Evolutionary conservation across 2,797 vertebrate species (phyloP), one percentile per base, ranked within the genome.

Genomic region (Myotis daubentonii): DNA sequence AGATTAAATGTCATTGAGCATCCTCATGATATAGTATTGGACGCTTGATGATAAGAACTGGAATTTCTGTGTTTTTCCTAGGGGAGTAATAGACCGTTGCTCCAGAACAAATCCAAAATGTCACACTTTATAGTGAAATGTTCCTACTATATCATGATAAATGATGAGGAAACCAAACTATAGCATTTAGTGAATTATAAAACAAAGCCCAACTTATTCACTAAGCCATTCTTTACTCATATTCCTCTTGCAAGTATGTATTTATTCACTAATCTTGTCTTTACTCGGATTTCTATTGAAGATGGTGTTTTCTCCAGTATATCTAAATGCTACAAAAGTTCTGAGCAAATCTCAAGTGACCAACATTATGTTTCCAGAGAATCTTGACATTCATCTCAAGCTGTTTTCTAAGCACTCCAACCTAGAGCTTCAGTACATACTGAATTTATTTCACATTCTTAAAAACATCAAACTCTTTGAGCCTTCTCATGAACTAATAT

Each of bases 131-230:
- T 5, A 66, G 65, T 65, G 22, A 36, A 79, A 70, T 47, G 6
- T 16, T 78, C 8, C 28, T 65, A 78, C 6, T 30, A 75, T 49
- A 84, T 17, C 28, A 86, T 5, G n/a, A 47, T 60, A 30, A 93
- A 83, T 53, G 76, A 90, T 87, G 19, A 90, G 65, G 30, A 82
- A 93, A 95, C 17, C 38, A 20, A 78, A 17, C 22, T 74, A 65
- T 96, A 95, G 81, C 1, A 78, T 38, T 23, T 16, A 8, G 30
- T 38, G 41, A 85, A 87, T 81, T 82, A 60, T 49, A 33, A 44
- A 60, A 60, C 93, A 83, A 49, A 76, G 15, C 22, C 51, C 10
- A 84, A 66, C 3, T 62, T 65, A 65, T 65, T 84, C n/a, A 30
- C 70, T n/a, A 65, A 75, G 11, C 1, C 1, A 84, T 82, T 87